Evolutionary conservation across 2,888 invertebrate genomes (phyloP), one percentile per base, ranked within the genome.

Genomic region (Chironomus tentans): DNA sequence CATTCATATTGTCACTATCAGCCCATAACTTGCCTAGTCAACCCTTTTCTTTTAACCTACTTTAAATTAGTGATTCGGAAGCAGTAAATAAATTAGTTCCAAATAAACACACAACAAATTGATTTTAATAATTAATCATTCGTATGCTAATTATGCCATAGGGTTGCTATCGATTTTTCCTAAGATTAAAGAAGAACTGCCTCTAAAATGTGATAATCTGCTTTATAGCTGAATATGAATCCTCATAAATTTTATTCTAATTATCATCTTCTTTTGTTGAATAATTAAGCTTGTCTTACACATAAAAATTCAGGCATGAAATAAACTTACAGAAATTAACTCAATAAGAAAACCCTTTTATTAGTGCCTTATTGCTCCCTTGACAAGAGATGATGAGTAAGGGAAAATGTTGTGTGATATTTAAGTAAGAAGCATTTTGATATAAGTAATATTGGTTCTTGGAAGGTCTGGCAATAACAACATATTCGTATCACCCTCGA

Each of bases 111-210:
- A 28, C 4, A 28, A 3, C 3, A 65, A 65, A 65, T 65, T 65
- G 65, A 65, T 65, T 65, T 65, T 22, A 21, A 65, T 65, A 65
- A 65, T 65, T 65, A 65, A 65, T 65, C 12, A 65, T 24, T 13
- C 22, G 65, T 21, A 24, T 56, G 15, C 56, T 56, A 56, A 56
- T 56, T 56, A 6, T 56, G 56, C 18, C 56, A 18, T 18, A 56
- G 15, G 18, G 56, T 18, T 6, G 5, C 4, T 56, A 56, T 56
- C 56, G 56, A 56, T 56, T 56, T 18, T 56, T 56, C 6, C 18
- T 18, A 18, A 18, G 56, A 7, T 18, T 56, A 56, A 38, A 38
- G 38, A 38, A 38, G 38, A 38, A 38, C 1, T 38, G 7, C 10
- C 10, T 38, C 38, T 38, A 38, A 38, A 38, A 38, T 38, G 38